A percentile compares a stretch with the other conserved stretches of the same genome.
Conservation (phyloP, 2,113 vertebrate species). For the Mystacornis crossleyi region DNA sequence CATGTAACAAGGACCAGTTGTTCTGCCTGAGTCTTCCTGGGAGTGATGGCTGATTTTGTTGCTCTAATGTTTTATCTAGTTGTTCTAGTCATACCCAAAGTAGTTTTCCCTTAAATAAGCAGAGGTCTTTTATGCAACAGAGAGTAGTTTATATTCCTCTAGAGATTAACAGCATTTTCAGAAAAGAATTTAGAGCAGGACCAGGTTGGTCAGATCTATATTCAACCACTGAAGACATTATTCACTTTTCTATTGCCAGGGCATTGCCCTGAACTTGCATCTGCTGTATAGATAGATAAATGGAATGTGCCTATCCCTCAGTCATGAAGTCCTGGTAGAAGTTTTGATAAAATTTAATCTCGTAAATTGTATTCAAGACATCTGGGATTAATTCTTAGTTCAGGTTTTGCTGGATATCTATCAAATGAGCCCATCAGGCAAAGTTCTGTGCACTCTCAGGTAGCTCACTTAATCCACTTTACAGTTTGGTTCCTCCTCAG, state of each 20-base stretch:
- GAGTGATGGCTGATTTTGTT: background rate
- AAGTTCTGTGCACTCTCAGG: background rate
- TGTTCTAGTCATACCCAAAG: background rate
- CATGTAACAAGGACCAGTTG: rapidly evolving
- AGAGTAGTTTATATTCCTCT: background rate
- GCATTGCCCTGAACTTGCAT: background rate
- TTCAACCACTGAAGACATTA: background rate
- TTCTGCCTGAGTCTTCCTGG: background rate
- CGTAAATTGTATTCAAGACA: background rate
- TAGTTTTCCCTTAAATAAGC: background rate
- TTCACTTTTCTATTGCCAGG: background rate
- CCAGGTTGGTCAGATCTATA: background rate
- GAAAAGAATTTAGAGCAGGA: background rate
- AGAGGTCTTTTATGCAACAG: background rate
- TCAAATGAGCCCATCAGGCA: background rate
- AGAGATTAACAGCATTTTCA: background rate
- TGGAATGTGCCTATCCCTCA: background rate
- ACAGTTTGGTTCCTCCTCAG: background rate
- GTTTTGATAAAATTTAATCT: background rate
- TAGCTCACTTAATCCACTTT: background rate
- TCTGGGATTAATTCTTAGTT: background rate
- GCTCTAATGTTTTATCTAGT: background rate
- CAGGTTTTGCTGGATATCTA: background rate
- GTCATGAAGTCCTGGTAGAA: background rate
- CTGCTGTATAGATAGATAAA: background rate